Base-by-base conservation (phyloP, 2,797 vertebrate species). In the Chrysolophus pictus region DNA sequence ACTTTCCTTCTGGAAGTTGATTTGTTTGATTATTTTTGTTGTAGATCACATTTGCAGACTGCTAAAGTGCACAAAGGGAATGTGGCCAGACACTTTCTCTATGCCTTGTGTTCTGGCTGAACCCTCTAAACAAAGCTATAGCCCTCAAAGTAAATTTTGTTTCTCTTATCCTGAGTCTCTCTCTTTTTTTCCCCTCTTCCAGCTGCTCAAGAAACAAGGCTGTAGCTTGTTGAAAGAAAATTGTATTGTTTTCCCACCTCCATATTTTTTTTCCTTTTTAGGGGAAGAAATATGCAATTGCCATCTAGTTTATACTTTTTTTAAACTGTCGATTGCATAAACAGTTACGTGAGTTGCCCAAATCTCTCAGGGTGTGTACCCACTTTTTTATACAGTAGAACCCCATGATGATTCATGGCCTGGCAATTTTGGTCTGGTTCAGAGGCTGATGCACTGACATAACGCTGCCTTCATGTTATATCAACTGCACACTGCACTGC, bases 1-100 rank as follows among this genome's bases (percentile, higher is more conserved):
- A 46, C 12, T 39, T 81, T 49, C n/a, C 13, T 74, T 84, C 55
- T 88, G 58, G 78, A 93, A 84, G 35, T 35, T 59, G 14, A 74
- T 92, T 59, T 60, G 21, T 78, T 78, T 71, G 22, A 71, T 91
- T 49, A 33, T 41, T 93, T 94, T 90, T 88, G 37, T 17, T 88
- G 68, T 59, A 55, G 35, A 31, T 69, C 46, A 88, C 17, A 60
- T 87, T 86, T 90, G 28, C 60, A 87, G 72, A 14, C 41, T 85
- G n/a, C 51, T 88, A 11, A 93, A 84, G 55, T 59, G 49, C 56
- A 71, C 0, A 2, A 71, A 85, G 15, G 12, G 53, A 73, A 63
- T 3, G 2, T 69, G 69, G 69, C 56, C 88, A 90, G 69, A 59
- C 68, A 59, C 12, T 70, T 90, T 56, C 47, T 82, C 62, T 68